Conservation (phyloP, 1,140 invertebrate genomes). For the Macrobrachium rosenbergii region DNA sequence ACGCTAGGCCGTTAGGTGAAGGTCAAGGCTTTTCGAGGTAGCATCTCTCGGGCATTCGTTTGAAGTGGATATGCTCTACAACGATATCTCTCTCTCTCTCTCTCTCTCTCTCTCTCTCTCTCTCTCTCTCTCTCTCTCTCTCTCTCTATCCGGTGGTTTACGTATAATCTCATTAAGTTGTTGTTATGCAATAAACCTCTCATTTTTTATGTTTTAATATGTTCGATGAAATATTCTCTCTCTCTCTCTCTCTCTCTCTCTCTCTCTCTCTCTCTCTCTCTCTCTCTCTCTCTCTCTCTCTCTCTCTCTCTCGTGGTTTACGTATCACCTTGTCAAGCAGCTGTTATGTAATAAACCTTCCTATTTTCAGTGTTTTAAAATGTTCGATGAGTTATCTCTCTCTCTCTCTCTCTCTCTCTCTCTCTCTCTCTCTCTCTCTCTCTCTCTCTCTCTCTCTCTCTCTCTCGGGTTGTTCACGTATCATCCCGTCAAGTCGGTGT, state of each 20-base stretch:
- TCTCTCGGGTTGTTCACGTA: not conserved
- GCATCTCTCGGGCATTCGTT: too few species aligned
- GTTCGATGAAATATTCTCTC: not conserved
- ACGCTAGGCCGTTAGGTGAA: too few species aligned
- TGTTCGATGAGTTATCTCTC: too few species aligned
- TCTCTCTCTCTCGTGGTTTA: too few species aligned
- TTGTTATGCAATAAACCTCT: too few species aligned
- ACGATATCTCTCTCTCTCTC: slow-evolving; percentile 3
- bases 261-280: slow-evolving; percentile 18
- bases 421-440: too few species aligned
- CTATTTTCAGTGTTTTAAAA: too few species aligned
- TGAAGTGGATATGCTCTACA: not conserved
- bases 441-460: not conserved
- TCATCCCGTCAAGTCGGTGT: not conserved
- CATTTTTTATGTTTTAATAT: too few species aligned
- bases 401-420: slow-evolving; percentile 31
- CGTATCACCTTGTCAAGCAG: too few species aligned
- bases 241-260: slow-evolving; percentile 12
- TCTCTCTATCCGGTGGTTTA: not conserved
- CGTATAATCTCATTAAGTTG: too few species aligned
- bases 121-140: slow-evolving; percentile 27
- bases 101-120: slow-evolving; percentile 13
- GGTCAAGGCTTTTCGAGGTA: too few species aligned
- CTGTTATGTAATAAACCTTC: too few species aligned
- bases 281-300: slow-evolving; percentile 32